These are phyloP conservation scores for Stenoptilia bipunctidactyla DNA, from an alignment of 2,888 invertebrate species.

Conservation along the genomic window DNA sequence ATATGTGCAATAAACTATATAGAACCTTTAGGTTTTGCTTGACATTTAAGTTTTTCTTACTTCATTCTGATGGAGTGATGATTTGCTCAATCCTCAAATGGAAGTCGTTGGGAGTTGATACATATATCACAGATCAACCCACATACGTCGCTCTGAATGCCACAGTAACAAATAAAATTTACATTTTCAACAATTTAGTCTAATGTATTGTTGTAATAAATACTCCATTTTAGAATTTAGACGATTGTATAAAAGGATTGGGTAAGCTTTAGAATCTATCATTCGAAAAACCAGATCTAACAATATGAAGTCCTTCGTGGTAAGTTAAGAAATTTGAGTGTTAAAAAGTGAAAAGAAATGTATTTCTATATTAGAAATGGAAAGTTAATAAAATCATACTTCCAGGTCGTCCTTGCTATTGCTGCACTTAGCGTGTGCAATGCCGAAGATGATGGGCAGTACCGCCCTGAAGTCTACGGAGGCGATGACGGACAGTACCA, in stretches of 20 bases:
- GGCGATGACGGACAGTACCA: conserved; percentile 40
- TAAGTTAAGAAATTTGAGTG: conserved; percentile 24
- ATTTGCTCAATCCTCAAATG: background rate
- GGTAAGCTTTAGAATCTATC: conserved; percentile 30
- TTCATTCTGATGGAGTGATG: background rate
- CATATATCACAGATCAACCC: conserved; percentile 41
- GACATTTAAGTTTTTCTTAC: too few species aligned
- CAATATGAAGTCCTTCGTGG: conserved; percentile 47
- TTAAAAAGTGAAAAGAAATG: conserved; percentile 10
- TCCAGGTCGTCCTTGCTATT: conserved; percentile 29
- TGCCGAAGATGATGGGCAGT: conserved; percentile 53
- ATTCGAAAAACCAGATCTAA: conserved; percentile 35
- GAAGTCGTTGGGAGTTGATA: conserved; percentile 20
- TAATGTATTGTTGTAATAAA: conserved; percentile 47
- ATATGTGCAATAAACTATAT: too few species aligned
- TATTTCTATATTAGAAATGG: background rate
- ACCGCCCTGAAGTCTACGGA: conserved; percentile 42
- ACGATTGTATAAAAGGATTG: conserved; percentile 52
- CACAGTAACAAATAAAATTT: conserved; percentile 53
- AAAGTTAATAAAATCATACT: background rate
- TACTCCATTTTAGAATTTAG: conserved; percentile 51
- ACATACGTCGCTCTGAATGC: conserved; percentile 45
- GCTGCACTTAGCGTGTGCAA: conserved; percentile 25
- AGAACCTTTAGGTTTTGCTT: too few species aligned
- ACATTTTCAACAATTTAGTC: conserved; percentile 49